A percentile compares a stretch with the other conserved stretches of the same genome.
phyloP scores from a whole-genome alignment of 1,140 invertebrate genomes.

The Aphis craccivora region DNA sequence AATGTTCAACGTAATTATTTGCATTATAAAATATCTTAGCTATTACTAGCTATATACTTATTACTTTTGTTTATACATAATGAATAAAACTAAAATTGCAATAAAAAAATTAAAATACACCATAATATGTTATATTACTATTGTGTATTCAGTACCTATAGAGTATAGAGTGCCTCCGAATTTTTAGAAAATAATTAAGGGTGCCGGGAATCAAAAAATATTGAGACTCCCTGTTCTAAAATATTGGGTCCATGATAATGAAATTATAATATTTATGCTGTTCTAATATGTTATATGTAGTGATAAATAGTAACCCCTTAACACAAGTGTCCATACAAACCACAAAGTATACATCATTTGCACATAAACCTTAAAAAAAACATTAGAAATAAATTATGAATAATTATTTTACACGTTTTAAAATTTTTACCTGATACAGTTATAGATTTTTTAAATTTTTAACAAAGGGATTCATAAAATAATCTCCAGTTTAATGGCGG shows the following conservation, averaged over 20 bases:
- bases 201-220: no score
- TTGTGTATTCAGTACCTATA: no score
- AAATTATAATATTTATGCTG: neutral
- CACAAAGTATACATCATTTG: neutral
- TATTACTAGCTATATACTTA: no score
- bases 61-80: no score
- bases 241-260: neutral
- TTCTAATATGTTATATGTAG: neutral
- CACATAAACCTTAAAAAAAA: neutral
- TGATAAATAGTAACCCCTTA: neutral
- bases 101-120: no score
- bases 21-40: no score
- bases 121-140: no score
- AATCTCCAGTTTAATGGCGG: neutral
- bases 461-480: neutral
- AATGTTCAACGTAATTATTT: no score
- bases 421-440: neutral
- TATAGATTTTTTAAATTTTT: neutral
- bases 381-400: neutral
- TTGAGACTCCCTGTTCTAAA: neutral
- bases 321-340: neutral
- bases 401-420: neutral
- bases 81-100: no score
- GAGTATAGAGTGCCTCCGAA: no score
- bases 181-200: no score